Percentiles rank a stretch among this genome's conserved stretches.
Conservation (phyloP, 2,888 invertebrate species). For the Drymonia ruficornis region DNA sequence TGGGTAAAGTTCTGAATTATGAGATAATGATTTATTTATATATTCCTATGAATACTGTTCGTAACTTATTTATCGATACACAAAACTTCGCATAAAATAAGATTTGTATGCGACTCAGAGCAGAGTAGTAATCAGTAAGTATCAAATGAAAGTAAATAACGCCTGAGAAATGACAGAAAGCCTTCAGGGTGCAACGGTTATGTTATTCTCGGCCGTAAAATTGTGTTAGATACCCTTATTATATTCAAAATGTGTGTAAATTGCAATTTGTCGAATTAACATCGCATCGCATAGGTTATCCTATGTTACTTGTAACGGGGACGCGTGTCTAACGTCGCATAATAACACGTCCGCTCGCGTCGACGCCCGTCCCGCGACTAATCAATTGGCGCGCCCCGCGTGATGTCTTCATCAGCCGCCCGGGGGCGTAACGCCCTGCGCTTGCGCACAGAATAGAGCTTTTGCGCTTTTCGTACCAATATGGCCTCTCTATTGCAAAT, state of each 20-base stretch:
- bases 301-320: constrained; percentile 53
- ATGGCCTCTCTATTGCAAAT: constrained; percentile 39
- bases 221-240: neutral
- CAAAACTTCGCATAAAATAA: neutral
- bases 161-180: neutral
- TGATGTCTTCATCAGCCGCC: constrained; percentile 84
- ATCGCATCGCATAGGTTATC: constrained; percentile 35
- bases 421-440: constrained; percentile 78
- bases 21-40: constrained; percentile 22
- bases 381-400: constrained; percentile 78
- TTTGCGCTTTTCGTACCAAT: constrained; percentile 39
- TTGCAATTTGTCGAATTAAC: constrained; percentile 33
- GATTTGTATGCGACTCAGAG: neutral
- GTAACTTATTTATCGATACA: neutral
- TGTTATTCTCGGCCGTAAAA: constrained; percentile 1
- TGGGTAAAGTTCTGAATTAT: constrained; percentile 22
- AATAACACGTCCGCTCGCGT: constrained; percentile 72
- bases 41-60: neutral
- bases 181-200: constrained; percentile 1
- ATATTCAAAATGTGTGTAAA: constrained; percentile 32
- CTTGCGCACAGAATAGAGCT: constrained; percentile 46
- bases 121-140: neutral
- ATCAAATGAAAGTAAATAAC: neutral
- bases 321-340: constrained; percentile 79
- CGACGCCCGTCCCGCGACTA: constrained; percentile 78